Percentiles rank a stretch among this genome's conserved stretches.
These are phyloP conservation scores for Eriosoma lanigerum DNA, from an alignment of 1,140 invertebrate genomes.

Conservation along the genomic window DNA sequence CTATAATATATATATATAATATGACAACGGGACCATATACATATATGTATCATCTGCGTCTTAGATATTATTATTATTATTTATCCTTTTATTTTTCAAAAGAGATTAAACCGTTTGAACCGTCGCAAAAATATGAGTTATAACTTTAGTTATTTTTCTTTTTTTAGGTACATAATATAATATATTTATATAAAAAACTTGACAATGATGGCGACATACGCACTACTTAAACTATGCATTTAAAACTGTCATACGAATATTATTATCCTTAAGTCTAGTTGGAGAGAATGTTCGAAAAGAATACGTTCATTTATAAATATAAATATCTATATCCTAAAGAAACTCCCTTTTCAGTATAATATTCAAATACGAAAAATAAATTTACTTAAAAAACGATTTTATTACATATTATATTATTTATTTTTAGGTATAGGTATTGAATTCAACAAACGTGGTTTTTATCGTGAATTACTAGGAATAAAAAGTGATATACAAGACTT, in stretches of 20 bases:
- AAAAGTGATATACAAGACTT: no score
- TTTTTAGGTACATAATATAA: not conserved
- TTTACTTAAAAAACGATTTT: no score
- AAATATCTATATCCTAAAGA: not conserved
- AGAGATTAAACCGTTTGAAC: constrained; percentile 44
- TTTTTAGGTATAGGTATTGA: no score
- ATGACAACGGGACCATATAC: not conserved
- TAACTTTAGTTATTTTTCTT: constrained; percentile 27
- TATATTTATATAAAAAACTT: not conserved
- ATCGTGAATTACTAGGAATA: no score
- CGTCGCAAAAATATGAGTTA: constrained; percentile 36
- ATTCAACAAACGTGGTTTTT: no score
- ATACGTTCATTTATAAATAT: not conserved
- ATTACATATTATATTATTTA: no score
- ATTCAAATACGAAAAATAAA: no score
- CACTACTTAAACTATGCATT: constrained; percentile 1
- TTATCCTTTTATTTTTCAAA: constrained; percentile 27
- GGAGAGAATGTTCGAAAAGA: not conserved
- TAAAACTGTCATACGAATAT: constrained; percentile 6
- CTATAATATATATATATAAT: no score
- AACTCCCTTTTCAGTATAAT: no score
- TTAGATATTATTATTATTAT: constrained; percentile 8
- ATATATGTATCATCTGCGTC: not conserved
- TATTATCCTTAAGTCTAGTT: not conserved
- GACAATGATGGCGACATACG: not conserved